Base-by-base conservation (phyloP, 2,888 invertebrate genomes). In the Meghimatium bilineatum region DNA sequence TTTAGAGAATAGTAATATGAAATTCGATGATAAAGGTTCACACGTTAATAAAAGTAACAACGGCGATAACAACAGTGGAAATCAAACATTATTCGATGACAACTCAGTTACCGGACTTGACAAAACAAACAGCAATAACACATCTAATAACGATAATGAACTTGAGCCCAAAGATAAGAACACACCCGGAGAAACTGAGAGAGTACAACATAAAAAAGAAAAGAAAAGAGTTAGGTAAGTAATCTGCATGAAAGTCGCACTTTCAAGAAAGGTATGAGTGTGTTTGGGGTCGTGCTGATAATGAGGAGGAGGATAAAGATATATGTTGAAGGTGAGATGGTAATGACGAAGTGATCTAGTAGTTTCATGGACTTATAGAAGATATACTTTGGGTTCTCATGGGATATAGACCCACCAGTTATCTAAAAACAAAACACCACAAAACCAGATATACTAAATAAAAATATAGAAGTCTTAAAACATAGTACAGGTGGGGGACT, bases 161-260 rank as follows among this genome's bases (percentile, higher is more conserved):
- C 49, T 1, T 14, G 2, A 3, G 12, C 20, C 52, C 29, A 34
- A 23, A 52, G 29, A 32, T 14, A 52, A 32, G 44, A 52, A 12
- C 52, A 32, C 20, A 20, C 52, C n/a, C 0, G 32, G n/a, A 6
- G 52, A 17, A 1, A 17, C 72, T 29, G 10, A 29, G 1, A 14
- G 29, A 26, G 29, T 5, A 14, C 72, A n/a, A 17, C 32, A 29
- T 3, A 32, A 23, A 52, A 74, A 32, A 23, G 32, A 32, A 49
- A 74, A 20, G 29, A 74, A 49, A n/a, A 74, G 26, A 49, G 74
- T 74, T 32, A 12, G 74, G 74, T 74, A 32, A 32, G 74, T 52
- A 1, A 56, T 44, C 12, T 44, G 44, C 5, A 12, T 44, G 44
- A 44, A 12, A 12, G 12, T 8, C 23, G 23, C 20, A 12, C 29